These are phyloP conservation scores for Chelonoidis abingdonii DNA, from an alignment of 2,113 vertebrate species.

Conservation along the genomic window DNA sequence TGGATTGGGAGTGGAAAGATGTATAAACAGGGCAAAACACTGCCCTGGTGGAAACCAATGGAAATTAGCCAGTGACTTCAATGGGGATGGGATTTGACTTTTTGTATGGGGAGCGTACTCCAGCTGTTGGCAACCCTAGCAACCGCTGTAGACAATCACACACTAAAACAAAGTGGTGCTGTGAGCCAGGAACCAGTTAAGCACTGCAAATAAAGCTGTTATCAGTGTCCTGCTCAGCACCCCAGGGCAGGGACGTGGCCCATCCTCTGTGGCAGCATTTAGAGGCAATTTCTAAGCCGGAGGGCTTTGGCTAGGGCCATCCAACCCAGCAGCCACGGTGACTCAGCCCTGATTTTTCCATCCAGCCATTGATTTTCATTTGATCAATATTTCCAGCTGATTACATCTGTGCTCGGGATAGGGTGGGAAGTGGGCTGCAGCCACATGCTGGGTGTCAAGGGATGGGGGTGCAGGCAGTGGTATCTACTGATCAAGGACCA, in stretches of 20 bases:
- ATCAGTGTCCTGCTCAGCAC: background rate
- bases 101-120: background rate
- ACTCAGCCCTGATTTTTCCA: background rate
- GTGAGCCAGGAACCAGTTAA: slow-evolving; percentile 21
- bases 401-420: rapidly evolving
- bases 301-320: background rate
- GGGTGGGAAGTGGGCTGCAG: background rate
- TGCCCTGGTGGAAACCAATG: rapidly evolving
- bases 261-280: background rate
- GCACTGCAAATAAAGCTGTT: slow-evolving; percentile 61
- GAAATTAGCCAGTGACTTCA: rapidly evolving
- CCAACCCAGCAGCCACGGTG: background rate
- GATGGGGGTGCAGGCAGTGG: background rate
- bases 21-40: background rate
- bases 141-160: background rate
- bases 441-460: background rate
- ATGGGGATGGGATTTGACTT: background rate
- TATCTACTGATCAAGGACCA: background rate
- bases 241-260: background rate
- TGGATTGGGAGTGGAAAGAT: background rate
- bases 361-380: background rate
- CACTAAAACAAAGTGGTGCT: background rate
- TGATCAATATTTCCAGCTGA: background rate
- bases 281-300: background rate
- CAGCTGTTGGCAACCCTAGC: background rate